Percentiles rank a stretch among this genome's conserved stretches.
phyloP scores from a whole-genome alignment of 2,113 vertebrate species.

The Emydocephalus ijimae region DNA sequence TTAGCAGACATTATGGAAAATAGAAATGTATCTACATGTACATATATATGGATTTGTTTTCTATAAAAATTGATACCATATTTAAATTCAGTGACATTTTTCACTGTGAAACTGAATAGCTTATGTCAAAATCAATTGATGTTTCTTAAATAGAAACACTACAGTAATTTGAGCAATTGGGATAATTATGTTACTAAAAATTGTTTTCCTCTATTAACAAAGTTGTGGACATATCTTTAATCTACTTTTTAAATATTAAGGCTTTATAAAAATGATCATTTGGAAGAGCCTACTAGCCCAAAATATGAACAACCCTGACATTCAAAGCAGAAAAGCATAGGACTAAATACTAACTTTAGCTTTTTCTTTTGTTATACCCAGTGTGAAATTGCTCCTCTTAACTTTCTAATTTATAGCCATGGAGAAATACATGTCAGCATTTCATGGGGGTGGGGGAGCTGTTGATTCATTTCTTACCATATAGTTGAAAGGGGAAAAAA shows the following conservation, averaged over 20 bases:
- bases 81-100: background rate
- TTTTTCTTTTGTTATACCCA: background rate
- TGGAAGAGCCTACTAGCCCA: background rate
- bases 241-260: background rate
- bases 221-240: background rate
- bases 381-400: background rate
- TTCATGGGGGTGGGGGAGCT: background rate
- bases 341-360: background rate
- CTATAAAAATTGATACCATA: background rate
- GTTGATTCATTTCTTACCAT: background rate
- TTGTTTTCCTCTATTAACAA: background rate
- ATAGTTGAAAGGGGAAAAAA: background rate
- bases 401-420: background rate
- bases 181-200: background rate
- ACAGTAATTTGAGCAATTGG: background rate
- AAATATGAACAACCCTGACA: background rate
- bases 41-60: background rate
- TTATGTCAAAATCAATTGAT: background rate
- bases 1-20: background rate
- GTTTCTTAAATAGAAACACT: background rate
- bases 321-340: background rate
- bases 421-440: background rate
- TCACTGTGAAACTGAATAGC: background rate
- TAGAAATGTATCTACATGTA: background rate
- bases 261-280: background rate